Conservation (phyloP, 1,140 invertebrate species). For the Drosophila nigromelanica region DNA sequence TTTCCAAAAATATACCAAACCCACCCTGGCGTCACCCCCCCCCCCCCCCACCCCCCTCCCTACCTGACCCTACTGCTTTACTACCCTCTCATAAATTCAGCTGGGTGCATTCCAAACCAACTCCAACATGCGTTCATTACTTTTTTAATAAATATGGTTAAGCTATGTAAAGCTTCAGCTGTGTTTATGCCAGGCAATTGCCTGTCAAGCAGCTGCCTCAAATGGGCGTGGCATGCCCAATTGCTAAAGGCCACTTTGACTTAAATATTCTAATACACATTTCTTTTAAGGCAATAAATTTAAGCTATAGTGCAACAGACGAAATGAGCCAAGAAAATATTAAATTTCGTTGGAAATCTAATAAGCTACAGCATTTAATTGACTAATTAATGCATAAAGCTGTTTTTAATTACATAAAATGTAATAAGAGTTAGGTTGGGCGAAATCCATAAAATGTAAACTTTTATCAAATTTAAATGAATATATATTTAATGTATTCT, state of each 20-base stretch:
- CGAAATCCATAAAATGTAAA: too few relatives aligned
- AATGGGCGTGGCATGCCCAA: not conserved
- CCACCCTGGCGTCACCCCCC: constrained; percentile 3
- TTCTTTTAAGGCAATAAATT: too few relatives aligned
- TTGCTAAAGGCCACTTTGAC: not conserved
- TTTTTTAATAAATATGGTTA: constrained; percentile 47
- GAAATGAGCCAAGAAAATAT: not conserved
- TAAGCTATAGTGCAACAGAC: not conserved
- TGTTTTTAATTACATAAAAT: too few relatives aligned
- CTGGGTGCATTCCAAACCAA: constrained; percentile 1
- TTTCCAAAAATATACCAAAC: constrained; percentile 18
- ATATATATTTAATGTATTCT: too few relatives aligned
- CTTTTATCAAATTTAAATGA: too few relatives aligned
- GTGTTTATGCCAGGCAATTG: constrained; percentile 18
- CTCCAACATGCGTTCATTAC: constrained; percentile 35
- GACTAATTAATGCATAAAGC: too few relatives aligned
- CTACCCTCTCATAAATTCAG: constrained; percentile 23
- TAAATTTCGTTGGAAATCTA: not conserved
- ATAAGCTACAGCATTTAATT: too few relatives aligned
- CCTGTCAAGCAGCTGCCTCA: not conserved
- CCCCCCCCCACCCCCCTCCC: too few relatives aligned
- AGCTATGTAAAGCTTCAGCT: constrained; percentile 31
- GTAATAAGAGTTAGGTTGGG: too few relatives aligned
- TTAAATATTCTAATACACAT: not conserved
- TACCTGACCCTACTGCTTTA: not conserved